Evolutionary conservation across 2,888 invertebrate species (phyloP), one percentile per base, ranked within the genome.

Genomic region (Endomychus coccineus): DNA sequence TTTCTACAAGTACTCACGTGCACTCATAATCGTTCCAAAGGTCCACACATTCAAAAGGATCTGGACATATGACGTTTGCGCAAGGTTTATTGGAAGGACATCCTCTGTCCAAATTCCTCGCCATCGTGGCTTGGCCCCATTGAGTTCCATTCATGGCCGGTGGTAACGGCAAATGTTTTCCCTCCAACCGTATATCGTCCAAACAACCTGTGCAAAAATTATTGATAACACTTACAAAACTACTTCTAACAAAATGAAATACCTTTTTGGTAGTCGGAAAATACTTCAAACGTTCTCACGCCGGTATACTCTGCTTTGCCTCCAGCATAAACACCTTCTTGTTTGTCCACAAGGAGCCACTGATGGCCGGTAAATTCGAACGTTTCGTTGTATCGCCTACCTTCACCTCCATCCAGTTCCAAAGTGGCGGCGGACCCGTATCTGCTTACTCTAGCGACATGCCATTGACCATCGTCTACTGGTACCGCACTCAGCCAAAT

Each of bases 21-120:
- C 97, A 97, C 66, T 95, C 94, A 59, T 92, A 91, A 68, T 90
- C 88, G 66, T 96, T 96, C 96, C 97, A 97, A 9, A 96, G 78
- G 69, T 92, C 95, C 46, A 90, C 86, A 68, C 94, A 96, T 58
- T 90, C 90, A 64, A 92, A 91, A 7, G 89, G 91, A 58, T 87
- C 87, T 0, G 87, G 85, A 61, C 95, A 96, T 56, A 90, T 88
- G 22, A 94, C 89, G 64, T 90, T 89, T 50, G 87, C 86, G 61
- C 95, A 96, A 2, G 94, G 94, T 60, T 92, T 90, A 56, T 94
- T 90, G 2, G 94, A 92, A 9, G 88, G 86, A 63, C 98, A 98
- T 61, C 89, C 86, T 48, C 85, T 81, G 56, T 89, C 89, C 37
- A 95, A 73, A 64, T 94, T 91, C 48, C 89, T 74, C 15, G 88